Evolutionary conservation across 2,113 vertebrate genomes (phyloP), one percentile per base, ranked within the genome.

Genomic region (Eolophus roseicapilla): DNA sequence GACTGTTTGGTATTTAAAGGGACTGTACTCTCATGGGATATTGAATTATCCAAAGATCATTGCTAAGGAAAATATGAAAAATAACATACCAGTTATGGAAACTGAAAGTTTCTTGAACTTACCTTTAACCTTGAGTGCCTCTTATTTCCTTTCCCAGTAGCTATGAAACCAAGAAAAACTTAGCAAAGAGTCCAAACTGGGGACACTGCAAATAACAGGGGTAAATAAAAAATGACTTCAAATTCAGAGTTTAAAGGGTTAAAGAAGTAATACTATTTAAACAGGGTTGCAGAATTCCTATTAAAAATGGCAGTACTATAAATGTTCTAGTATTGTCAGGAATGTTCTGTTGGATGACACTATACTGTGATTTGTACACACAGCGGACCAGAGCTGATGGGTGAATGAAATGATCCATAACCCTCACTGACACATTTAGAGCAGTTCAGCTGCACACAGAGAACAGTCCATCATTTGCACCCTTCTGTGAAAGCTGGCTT

Each of bases 401-500:
- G 97, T 98, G 97, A 98, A 98, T 98, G 98, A 98, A 99, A 99
- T 98, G 98, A 99, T 98, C 98, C 98, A 98, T 98, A 99, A 98
- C 98, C 98, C 97, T 97, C 97, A 93, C 97, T 98, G 98, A 98
- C 98, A 98, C 98, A 98, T 98, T 98, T 98, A 98, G 98, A 98
- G 98, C 98, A 97, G 98, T 98, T 98, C 98, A 98, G 98, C 98
- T 97, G 98, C 96, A 98, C 98, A 98, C 97, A 89, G 98, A 98
- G 98, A 98, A 98, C 97, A 98, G 98, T 99, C 98, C 98, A 99
- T 99, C 98, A 98, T 98, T 98, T 98, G 97, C 98, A 98, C 97
- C 98, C 98, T 98, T 98, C 98, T 98, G 98, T 97, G 98, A 98
- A 97, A 98, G 98, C 98, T 97, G 97, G 97, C 97, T 98, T 98